Conservation (phyloP, 1,140 invertebrate genomes). For the Drosophila elegans region DNA sequence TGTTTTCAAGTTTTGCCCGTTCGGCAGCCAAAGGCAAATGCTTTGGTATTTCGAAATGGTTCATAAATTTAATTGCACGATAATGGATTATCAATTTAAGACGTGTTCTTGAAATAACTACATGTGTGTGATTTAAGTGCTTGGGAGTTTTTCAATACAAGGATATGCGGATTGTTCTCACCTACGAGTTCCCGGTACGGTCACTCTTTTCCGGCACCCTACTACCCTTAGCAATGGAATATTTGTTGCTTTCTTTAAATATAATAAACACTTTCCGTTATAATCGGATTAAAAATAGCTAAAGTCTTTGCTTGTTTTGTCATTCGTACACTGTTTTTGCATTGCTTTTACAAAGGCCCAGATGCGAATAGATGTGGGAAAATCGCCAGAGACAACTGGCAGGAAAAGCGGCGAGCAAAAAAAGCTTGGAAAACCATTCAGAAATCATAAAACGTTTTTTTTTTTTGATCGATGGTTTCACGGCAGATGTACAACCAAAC, state of each 20-base stretch:
- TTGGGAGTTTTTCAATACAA: slow-evolving; percentile 1
- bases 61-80: slow-evolving; percentile 29
- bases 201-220: slow-evolving; percentile 60
- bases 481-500: slow-evolving; percentile 16
- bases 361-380: slow-evolving; percentile 21
- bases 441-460: slow-evolving; percentile 30
- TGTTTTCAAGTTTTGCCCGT: slow-evolving; percentile 21
- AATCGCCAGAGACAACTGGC: slow-evolving; percentile 27
- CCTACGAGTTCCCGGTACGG: slow-evolving; percentile 8
- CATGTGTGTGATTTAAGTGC: slow-evolving; percentile 3
- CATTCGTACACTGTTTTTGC: slow-evolving; percentile 46
- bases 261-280: slow-evolving; percentile 74
- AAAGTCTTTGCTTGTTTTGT: slow-evolving; percentile 51
- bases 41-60: slow-evolving; percentile 36
- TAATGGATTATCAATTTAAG: slow-evolving; percentile 48
- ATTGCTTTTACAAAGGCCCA: slow-evolving; percentile 49
- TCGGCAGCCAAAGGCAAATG: slow-evolving; percentile 37
- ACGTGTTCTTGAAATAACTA: slow-evolving; percentile 33
- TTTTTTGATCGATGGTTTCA: slow-evolving; percentile 44
- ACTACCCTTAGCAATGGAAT: slow-evolving; percentile 59
- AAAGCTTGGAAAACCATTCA: slow-evolving; percentile 52
- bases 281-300: slow-evolving; percentile 82
- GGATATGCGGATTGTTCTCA: neutral
- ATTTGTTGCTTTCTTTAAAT: slow-evolving; percentile 66
- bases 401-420: slow-evolving; percentile 25